Evolutionary conservation across 2,888 invertebrate species (phyloP).

Genomic region (Parelbella ahira): DNA sequence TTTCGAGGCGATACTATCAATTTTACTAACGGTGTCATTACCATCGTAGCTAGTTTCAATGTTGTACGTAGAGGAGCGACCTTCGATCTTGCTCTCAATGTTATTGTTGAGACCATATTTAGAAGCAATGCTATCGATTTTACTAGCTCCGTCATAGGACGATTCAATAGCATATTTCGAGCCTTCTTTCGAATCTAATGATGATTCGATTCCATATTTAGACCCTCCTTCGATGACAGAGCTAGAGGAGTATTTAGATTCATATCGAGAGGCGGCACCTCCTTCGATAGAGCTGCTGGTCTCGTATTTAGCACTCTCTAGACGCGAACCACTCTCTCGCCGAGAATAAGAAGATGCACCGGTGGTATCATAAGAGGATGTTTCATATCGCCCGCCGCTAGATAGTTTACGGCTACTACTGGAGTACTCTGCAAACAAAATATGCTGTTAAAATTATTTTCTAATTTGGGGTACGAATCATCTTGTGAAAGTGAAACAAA

Average conservation of each 20-base stretch:
- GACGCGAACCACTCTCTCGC: constrained; percentile 62
- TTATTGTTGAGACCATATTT: constrained; percentile 60
- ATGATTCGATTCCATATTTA: constrained; percentile 45
- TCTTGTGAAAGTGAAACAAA: no score
- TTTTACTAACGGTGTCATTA: constrained; percentile 45
- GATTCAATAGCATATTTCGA: constrained; percentile 38
- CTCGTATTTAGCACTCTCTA: constrained; percentile 55
- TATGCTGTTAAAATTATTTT: no score
- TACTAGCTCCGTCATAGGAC: constrained; percentile 44
- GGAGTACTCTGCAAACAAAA: constrained; percentile 55
- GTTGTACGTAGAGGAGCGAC: constrained; percentile 33
- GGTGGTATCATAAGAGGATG: constrained; percentile 55
- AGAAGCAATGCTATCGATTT: constrained; percentile 54
- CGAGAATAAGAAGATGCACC: constrained; percentile 56
- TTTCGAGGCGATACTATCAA: constrained; percentile 50
- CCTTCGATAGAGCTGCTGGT: constrained; percentile 55
- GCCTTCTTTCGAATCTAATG: constrained; percentile 40
- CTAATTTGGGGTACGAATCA: no score
- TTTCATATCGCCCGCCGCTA: constrained; percentile 62
- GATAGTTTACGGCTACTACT: constrained; percentile 62
- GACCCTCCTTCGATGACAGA: constrained; percentile 35
- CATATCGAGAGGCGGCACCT: constrained; percentile 53
- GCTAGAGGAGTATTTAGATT: constrained; percentile 59
- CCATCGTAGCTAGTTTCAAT: constrained; percentile 35
- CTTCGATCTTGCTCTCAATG: constrained; percentile 33